A percentile compares a stretch with the other conserved stretches of the same genome.
phyloP scores from a whole-genome alignment of 2,797 vertebrate species.

The Apodemus agrarius region DNA sequence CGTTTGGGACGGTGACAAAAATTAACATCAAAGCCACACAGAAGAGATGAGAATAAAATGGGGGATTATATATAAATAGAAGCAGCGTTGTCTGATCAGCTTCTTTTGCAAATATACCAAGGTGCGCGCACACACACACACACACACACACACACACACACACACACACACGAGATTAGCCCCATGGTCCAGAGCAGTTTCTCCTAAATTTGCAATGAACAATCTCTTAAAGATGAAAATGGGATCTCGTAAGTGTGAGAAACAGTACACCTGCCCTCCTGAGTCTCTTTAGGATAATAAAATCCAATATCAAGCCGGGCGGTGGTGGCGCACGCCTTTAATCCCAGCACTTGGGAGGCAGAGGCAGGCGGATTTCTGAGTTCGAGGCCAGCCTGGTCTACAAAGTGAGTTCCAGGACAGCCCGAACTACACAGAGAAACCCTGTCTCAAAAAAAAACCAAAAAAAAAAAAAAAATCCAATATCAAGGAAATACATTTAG shows the following conservation, averaged over 20 bases:
- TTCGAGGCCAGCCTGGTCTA: no score
- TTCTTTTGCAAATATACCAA: not conserved
- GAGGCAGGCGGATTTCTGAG: no score
- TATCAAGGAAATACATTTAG: not conserved
- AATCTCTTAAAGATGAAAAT: constrained; percentile 22
- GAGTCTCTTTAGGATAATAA: not conserved
- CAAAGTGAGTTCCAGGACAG: no score
- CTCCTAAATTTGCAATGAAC: not conserved
- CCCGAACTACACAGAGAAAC: no score
- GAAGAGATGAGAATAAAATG: not conserved
- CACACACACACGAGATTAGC: not conserved
- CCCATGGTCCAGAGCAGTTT: not conserved
- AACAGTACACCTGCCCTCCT: not conserved
- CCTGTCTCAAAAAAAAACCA: no score
- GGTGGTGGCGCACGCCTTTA: no score
- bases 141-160: no score
- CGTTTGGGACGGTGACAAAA: not conserved
- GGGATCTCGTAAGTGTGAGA: not conserved
- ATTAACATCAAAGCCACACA: not conserved
- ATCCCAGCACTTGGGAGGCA: no score
- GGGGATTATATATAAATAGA: not conserved
- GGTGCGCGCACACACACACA: not conserved
- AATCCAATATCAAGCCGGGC: not conserved
- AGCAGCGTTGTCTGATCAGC: no score
- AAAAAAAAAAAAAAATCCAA: no score